phyloP scores from a whole-genome alignment of 1,140 invertebrate genomes.

The Colletes gigas region DNA sequence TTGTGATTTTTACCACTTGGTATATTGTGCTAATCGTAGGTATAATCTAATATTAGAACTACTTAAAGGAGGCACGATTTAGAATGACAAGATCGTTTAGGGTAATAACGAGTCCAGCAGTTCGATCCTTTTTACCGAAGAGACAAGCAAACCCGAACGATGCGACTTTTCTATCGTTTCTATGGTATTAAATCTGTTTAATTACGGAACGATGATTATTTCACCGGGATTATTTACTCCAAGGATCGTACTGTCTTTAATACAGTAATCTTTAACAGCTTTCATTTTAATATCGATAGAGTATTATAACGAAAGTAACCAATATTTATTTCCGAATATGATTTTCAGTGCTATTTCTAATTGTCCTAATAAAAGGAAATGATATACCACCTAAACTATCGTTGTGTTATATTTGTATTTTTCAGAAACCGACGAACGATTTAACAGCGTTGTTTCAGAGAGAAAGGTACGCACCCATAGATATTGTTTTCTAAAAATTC shows the following conservation, averaged over 20 bases:
- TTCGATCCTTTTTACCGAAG: slow-evolving; percentile 34
- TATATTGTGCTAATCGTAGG: slow-evolving; percentile 55
- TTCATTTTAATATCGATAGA: slow-evolving; percentile 49
- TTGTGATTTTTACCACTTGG: slow-evolving; percentile 55
- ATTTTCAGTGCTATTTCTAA: slow-evolving; percentile 57
- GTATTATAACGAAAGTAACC: slow-evolving; percentile 39
- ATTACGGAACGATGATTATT: not conserved
- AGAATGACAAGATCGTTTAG: slow-evolving; percentile 48
- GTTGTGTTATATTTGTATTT: not conserved
- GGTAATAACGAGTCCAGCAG: slow-evolving; percentile 20
- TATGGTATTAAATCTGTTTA: slow-evolving; percentile 24
- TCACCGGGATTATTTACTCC: slow-evolving; percentile 24
- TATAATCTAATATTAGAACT: slow-evolving; percentile 46
- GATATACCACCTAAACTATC: slow-evolving; percentile 33
- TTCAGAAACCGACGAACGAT: not conserved
- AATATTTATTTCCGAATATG: slow-evolving; percentile 52
- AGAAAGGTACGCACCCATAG: not conserved
- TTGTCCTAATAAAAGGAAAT: slow-evolving; percentile 56
- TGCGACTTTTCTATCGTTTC: slow-evolving; percentile 21
- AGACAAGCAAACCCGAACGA: not conserved
- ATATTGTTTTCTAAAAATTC: not conserved
- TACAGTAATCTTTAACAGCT: slow-evolving; percentile 25
- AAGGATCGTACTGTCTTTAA: slow-evolving; percentile 43
- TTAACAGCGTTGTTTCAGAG: not conserved
- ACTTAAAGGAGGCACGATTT: slow-evolving; percentile 40